Evolutionary conservation across 2,113 vertebrate genomes (phyloP).

Genomic region (Phocoena sinus): DNA sequence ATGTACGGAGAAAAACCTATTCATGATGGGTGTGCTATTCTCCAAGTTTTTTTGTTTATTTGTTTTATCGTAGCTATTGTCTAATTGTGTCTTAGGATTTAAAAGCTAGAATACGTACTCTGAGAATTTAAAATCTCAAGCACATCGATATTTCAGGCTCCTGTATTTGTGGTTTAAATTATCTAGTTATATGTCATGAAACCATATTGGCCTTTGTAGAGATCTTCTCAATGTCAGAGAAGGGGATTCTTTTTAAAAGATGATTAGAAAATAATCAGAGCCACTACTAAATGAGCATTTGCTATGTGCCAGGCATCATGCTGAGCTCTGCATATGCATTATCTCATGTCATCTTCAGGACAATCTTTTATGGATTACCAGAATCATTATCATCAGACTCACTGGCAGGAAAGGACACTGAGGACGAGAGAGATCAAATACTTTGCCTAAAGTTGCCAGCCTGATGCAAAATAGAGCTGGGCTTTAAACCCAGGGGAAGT

Average conservation of each 20-base stretch:
- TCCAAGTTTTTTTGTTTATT: not conserved
- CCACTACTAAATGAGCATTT: not conserved
- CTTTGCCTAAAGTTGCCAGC: not conserved
- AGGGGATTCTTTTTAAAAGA: not conserved
- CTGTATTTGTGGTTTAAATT: not conserved
- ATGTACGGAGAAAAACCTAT: not conserved
- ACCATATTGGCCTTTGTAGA: not conserved
- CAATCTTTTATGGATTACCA: not conserved
- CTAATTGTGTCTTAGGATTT: not conserved
- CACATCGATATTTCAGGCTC: not conserved
- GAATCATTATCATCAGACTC: not conserved
- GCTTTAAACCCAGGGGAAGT: not conserved
- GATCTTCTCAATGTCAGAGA: not conserved
- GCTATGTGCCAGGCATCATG: not conserved
- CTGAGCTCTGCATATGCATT: not conserved
- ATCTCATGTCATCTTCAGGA: not conserved
- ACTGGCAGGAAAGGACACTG: not conserved
- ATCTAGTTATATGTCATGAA: not conserved
- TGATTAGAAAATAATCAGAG: not conserved
- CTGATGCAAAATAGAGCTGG: not conserved
- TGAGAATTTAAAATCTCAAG: not conserved
- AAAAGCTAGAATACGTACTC: not conserved
- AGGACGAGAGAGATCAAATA: not conserved
- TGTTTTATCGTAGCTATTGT: not conserved
- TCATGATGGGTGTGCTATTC: not conserved